Evolutionary conservation across 2,113 vertebrate species (phyloP), one percentile per base, ranked within the genome.

Genomic region (Poeciliopsis retropinna): DNA sequence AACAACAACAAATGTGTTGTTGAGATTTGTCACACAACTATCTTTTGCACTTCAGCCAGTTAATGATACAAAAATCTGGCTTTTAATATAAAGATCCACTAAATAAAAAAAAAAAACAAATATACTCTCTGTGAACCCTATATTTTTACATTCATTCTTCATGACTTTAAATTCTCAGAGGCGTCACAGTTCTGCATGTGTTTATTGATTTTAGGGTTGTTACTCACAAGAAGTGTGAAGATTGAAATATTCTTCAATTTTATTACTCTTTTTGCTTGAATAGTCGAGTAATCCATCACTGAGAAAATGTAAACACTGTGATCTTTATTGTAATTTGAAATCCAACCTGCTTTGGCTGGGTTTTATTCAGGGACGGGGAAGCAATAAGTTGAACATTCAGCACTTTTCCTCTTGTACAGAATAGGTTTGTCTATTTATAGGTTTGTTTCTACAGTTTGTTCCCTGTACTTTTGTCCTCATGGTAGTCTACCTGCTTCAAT

Each of bases 381-480:
- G 80, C 73, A 72, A 70, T 63, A 44, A 85, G 32, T 27, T 81
- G 70, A 86, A 84, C 67, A 82, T 81, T 82, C 89, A 84, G 84
- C 88, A 85, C 68, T 78, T 85, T 80, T 47, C 17, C 22, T 13
- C 1, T 39, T 67, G 32, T 41, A 72, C 72, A 47, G 13, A 67
- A 82, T 82, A 57, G 41, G 44, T 79, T 82, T 64, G 61, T 81
- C 60, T 86, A 90, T 91, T 89, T 82, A 87, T 88, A 91, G 76
- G 72, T 82, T 74, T 79, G 60, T 63, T 47, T 81, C 85, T 70
- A 60, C n/a, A 19, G 39, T 15, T 14, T 41, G 13, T 34, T 69
- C 22, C 39, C 39, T 79, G 15, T 81, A 84, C 74, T 80, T 89
- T 73, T 73, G 41, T 84, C 65, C 54, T 75, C 64, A 80, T 73